phyloP scores from a whole-genome alignment of 2,797 vertebrate genomes.

The Masticophis lateralis region DNA sequence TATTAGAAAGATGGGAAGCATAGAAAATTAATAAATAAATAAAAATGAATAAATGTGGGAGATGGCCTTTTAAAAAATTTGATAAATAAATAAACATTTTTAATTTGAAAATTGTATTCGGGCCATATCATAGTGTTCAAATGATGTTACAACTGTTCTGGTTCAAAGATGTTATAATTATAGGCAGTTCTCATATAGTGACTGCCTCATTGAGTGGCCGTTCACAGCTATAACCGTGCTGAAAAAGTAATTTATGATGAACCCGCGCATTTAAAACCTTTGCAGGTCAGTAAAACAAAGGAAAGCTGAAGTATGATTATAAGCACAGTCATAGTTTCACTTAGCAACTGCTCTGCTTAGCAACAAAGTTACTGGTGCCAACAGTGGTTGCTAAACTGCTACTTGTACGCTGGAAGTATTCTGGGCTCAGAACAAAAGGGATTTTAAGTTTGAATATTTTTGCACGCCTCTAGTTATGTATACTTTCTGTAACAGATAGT shows the following conservation, averaged over 20 bases:
- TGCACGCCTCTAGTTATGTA: neutral
- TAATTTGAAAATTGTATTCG: neutral
- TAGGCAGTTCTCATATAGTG: neutral
- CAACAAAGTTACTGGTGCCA: neutral
- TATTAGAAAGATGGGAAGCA: neutral
- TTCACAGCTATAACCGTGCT: neutral
- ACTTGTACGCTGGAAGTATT: neutral
- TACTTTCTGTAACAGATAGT: neutral
- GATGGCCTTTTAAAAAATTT: neutral
- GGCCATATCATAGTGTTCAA: neutral
- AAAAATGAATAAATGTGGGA: neutral
- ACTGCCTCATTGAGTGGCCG: neutral
- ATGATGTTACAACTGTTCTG: neutral
- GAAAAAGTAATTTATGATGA: neutral
- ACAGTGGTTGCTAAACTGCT: neutral
- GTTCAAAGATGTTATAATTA: neutral
- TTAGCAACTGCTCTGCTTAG: neutral
- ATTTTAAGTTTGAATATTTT: neutral
- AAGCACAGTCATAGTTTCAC: neutral
- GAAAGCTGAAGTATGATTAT: neutral
- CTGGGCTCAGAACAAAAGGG: neutral
- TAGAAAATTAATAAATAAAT: neutral
- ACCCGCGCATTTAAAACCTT: neutral
- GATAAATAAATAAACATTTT: neutral
- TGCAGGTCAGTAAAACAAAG: neutral